phyloP scores from a whole-genome alignment of 92 coral and sea anemone genomes.

The Porites divaricata region DNA sequence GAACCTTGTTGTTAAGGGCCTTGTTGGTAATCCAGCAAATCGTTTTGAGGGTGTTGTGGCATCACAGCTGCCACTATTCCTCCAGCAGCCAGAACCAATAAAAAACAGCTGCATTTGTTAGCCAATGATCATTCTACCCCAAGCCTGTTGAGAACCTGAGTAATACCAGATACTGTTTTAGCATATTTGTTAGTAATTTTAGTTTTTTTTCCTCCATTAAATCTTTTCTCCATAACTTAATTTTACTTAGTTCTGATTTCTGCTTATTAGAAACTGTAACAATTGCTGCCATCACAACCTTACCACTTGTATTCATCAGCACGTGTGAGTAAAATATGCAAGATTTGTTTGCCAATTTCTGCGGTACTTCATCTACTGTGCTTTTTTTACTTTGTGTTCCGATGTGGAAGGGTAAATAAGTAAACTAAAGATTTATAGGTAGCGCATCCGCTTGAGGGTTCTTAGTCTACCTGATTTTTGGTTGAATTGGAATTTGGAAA shows the following conservation, averaged over 20 bases:
- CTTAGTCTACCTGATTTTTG: too few relatives aligned
- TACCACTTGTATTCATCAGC: conserved; percentile 49
- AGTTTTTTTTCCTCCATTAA: too few relatives aligned
- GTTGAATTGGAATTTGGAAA: too few relatives aligned
- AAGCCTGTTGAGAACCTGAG: neutral
- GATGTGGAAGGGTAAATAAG: neutral
- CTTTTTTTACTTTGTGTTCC: neutral
- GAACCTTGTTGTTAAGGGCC: too few relatives aligned
- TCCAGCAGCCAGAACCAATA: neutral
- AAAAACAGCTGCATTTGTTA: neutral
- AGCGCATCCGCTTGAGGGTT: too few relatives aligned
- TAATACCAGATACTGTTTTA: neutral
- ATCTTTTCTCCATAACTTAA: neutral
- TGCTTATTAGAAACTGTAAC: neutral
- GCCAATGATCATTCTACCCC: neutral
- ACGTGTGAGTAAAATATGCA: conserved; percentile 32
- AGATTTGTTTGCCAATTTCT: conserved; percentile 27
- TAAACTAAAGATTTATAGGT: too few relatives aligned
- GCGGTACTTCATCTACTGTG: neutral
- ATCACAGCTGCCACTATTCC: too few relatives aligned
- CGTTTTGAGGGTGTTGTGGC: too few relatives aligned
- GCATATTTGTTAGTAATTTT: too few relatives aligned
- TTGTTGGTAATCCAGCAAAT: too few relatives aligned
- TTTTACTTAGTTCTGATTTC: neutral
- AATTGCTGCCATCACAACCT: conserved; percentile 38